phyloP scores from a whole-genome alignment of 2,888 invertebrate genomes.

The Tetragonisca angustula region DNA sequence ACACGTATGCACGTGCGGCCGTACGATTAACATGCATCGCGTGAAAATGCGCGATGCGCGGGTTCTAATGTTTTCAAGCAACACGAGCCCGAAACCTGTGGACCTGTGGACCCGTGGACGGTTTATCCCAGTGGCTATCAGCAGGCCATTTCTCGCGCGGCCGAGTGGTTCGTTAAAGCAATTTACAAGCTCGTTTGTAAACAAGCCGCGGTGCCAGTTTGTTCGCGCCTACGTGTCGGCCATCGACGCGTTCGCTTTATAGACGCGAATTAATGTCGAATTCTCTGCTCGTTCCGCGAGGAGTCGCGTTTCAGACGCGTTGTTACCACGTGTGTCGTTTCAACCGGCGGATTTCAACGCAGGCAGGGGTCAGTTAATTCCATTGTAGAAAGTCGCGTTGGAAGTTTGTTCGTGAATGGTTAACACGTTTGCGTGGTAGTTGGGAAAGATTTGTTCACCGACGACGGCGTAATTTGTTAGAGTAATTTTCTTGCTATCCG shows the following conservation, averaged over 20 bases:
- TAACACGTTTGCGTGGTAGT: not conserved
- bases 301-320: not conserved
- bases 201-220: conserved; percentile 63
- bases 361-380: no score
- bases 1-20: no score
- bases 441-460: not conserved
- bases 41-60: conserved; percentile 61
- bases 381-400: not conserved
- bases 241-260: conserved; percentile 57
- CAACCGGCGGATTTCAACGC: conserved; percentile 13
- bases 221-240: conserved; percentile 66
- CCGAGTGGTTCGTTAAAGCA: conserved; percentile 70
- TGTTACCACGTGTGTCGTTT: not conserved
- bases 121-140: conserved; percentile 65
- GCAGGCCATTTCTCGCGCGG: conserved; percentile 62
- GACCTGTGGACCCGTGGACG: conserved; percentile 26
- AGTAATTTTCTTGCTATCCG: not conserved
- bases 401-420: not conserved
- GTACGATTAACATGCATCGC: conserved; percentile 58
- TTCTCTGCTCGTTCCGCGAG: conserved; percentile 11
- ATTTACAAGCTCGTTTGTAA: conserved; percentile 71
- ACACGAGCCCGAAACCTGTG: conserved; percentile 16
- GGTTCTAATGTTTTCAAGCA: conserved; percentile 67
- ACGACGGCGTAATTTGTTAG: not conserved
- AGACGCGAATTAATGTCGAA: conserved; percentile 56